phyloP scores from a whole-genome alignment of 2,797 vertebrate genomes.

The Stomatorhinus walkeri region DNA sequence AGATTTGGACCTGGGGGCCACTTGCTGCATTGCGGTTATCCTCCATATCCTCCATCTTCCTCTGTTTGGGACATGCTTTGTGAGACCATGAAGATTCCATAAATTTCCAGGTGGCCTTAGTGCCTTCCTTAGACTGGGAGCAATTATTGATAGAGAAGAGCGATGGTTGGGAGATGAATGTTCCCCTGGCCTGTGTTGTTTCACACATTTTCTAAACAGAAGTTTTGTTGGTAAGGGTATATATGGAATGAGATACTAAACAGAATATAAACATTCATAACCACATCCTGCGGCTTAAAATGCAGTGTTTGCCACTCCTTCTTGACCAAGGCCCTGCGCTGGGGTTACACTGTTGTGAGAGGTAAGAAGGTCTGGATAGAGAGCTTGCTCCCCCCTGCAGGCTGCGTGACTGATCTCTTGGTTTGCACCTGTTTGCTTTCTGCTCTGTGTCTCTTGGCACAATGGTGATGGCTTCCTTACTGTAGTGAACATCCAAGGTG shows the following conservation, averaged over 20 bases:
- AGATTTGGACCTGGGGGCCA: background rate
- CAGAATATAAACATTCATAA: background rate
- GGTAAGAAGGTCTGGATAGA: background rate
- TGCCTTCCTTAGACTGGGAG: background rate
- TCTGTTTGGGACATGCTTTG: background rate
- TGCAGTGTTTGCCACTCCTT: background rate
- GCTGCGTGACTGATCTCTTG: background rate
- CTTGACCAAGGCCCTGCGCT: background rate
- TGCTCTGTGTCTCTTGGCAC: background rate
- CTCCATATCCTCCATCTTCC: background rate
- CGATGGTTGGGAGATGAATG: background rate
- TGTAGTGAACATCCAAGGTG: background rate
- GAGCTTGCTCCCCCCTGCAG: background rate
- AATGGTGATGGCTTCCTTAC: background rate
- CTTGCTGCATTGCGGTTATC: constrained; percentile 9
- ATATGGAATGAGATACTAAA: background rate
- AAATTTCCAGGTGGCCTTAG: background rate
- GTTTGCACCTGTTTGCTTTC: background rate
- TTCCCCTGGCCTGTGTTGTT: background rate
- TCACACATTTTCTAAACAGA: background rate
- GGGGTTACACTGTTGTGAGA: background rate
- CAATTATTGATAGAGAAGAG: background rate
- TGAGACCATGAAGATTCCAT: background rate
- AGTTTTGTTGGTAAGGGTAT: background rate
- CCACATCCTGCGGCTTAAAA: background rate